phyloP scores from a whole-genome alignment of 2,113 vertebrate species.

The Agapornis roseicollis region DNA sequence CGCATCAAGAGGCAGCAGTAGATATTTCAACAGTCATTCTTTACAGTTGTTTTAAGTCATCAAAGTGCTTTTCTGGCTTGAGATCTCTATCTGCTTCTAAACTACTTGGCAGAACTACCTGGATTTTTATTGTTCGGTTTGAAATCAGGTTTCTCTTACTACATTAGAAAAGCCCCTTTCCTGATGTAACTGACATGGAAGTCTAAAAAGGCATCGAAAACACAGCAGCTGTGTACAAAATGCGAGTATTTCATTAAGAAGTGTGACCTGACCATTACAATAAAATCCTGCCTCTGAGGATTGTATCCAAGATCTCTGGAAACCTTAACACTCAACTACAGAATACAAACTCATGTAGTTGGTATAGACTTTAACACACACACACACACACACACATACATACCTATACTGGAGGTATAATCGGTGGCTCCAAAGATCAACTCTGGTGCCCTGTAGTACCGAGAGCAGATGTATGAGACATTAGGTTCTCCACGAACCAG shows the following conservation, averaged over 20 bases:
- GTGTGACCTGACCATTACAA: not conserved
- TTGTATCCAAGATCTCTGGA: not conserved
- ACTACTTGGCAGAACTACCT: not conserved
- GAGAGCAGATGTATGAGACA: constrained; percentile 99
- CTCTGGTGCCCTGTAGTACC: constrained; percentile 99
- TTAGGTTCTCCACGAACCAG: constrained; percentile 98
- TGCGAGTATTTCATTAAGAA: not conserved
- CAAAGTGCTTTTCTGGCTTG: not conserved
- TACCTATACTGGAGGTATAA: constrained; percentile 99
- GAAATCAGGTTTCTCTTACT: not conserved
- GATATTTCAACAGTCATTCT: not conserved
- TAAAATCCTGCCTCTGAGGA: not conserved
- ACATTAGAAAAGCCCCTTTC: not conserved
- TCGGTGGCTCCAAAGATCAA: constrained; percentile 99
- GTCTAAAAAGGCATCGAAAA: not conserved
- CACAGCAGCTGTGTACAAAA: not conserved
- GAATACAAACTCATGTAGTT: not conserved
- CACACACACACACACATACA: not conserved
- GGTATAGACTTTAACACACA: not conserved
- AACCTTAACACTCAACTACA: not conserved
- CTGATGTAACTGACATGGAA: not conserved
- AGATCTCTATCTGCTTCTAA: not conserved
- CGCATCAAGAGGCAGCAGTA: not conserved
- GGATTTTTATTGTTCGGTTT: not conserved
- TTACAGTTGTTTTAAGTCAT: not conserved